Evolutionary conservation across 2,113 vertebrate species (phyloP), one percentile per base, ranked within the genome.

Genomic region (Prochilodus magdalenae): DNA sequence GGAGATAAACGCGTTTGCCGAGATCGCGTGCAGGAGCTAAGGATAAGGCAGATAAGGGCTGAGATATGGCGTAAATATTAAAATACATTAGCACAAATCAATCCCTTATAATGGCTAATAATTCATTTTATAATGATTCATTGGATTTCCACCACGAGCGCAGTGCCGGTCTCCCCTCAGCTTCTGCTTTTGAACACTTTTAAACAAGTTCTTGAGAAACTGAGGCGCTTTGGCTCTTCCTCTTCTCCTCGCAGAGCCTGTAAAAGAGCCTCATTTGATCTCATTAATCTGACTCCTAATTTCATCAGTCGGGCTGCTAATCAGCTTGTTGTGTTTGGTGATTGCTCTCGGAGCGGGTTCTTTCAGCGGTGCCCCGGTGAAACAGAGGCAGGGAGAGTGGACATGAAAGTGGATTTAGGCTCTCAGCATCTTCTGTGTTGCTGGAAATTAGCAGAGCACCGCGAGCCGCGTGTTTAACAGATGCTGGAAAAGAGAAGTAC

Each of bases 261-360:
- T 16, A 65, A 63, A 30, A 29, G 14, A 30, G 62, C 24, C 57
- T 57, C 55, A 63, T 74, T 73, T 78, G 60, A 44, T 82, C 69
- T 73, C 65, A 78, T 62, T 40, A 57, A 40, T 60, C 49, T 57
- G 53, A 67, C 51, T 44, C 71, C 53, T 67, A 55, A 47, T 33
- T 77, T 22, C 53, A 55, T 22, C 53, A 22, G 53, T 1, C 53
- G 1, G 18, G 20, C 53, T 22, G 16, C 16, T 55, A 22, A 55
- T 51, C 49, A 51, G 14, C 49, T 80, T 84, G 85, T 90, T 91
- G 93, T 90, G 85, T 82, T 65, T 89, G 75, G 86, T 91, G 91
- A 91, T 89, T 92, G 94, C 90, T 90, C 87, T 80, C 88, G 78
- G 88, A 91, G 93, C 93, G 60, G 77, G n/a, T 36, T 36, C 27